phyloP scores from a whole-genome alignment of 2,113 vertebrate species.

The Melierax canorus region DNA sequence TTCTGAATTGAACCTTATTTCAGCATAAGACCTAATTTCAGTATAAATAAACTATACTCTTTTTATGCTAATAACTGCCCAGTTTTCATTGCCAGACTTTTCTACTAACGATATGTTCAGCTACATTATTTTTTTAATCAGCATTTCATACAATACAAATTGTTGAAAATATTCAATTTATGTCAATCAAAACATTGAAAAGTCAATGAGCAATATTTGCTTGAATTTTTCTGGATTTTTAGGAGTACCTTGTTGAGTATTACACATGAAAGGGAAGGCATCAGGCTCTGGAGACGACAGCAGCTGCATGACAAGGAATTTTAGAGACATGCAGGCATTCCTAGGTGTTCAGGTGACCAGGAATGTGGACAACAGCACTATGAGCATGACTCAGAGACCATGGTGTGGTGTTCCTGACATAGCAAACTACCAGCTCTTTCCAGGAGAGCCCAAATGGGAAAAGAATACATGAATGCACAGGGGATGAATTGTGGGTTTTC shows the following conservation, averaged over 20 bases:
- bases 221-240: neutral
- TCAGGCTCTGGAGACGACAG: neutral
- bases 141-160: neutral
- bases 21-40: neutral
- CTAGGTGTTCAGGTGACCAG: conserved; percentile 72
- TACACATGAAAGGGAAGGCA: neutral
- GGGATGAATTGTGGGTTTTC: conserved; percentile 31
- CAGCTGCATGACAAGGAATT: conserved; percentile 1
- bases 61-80: neutral
- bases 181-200: neutral
- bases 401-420: conserved; percentile 72
- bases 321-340: conserved; percentile 73
- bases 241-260: conserved; percentile 42
- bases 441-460: conserved; percentile 69
- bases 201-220: neutral
- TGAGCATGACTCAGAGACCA: conserved; percentile 68
- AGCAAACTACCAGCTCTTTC: conserved; percentile 72
- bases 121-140: neutral
- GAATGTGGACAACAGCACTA: conserved; percentile 62
- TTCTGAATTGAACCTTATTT: neutral
- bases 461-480: conserved; percentile 77
- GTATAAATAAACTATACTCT: neutral
- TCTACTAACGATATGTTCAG: neutral
- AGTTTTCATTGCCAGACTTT: neutral
- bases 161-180: neutral